Evolutionary conservation across 2,888 invertebrate genomes (phyloP), one percentile per base, ranked within the genome.

Genomic region (Halictus ligatus): DNA sequence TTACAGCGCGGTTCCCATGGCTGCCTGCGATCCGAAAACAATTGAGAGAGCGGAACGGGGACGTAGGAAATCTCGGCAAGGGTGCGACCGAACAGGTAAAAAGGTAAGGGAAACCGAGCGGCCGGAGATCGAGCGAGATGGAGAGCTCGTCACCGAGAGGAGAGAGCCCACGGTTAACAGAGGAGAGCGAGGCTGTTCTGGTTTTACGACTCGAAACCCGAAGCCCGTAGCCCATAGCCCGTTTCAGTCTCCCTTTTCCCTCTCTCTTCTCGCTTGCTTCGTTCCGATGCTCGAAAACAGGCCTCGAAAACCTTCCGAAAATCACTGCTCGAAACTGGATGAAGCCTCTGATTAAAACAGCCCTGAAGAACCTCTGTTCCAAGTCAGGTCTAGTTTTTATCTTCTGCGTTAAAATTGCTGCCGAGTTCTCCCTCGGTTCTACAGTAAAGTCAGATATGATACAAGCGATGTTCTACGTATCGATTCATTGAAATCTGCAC

Each of bases 121-220:
- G 35, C 67, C 67, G 35, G 86, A 40, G 75, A 78, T 78, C 74
- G 75, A 73, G 85, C 58, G 75, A 69, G 82, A 76, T 43, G 67
- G 75, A 83, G 85, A 73, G 60, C 60, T 64, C 60, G 60, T 29
- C 60, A 29, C 60, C 25, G 60, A 64, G 60, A 25, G 12, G 25
- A 64, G 60, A 25, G 54, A 54, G 21, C 54, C 13, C 83, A 40
- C 60, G 25, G 18, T n/a, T 76, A 77, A 21, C 73, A 48, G 83
- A 78, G 81, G 81, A 48, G 85, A 77, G 15, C 78, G 86, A 78
- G 78, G 82, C 85, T 82, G 89, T 89, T 90, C 92, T 90, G 89
- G 92, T 93, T 94, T 93, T 93, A 93, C 92, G 92, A 91, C 91
- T 91, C 87, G 92, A 93, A 94, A 93, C 90, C 87, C 85, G 93